Evolutionary conservation across 2,113 vertebrate species (phyloP), one percentile per base, ranked within the genome.

Genomic region (Mugil cephalus): DNA sequence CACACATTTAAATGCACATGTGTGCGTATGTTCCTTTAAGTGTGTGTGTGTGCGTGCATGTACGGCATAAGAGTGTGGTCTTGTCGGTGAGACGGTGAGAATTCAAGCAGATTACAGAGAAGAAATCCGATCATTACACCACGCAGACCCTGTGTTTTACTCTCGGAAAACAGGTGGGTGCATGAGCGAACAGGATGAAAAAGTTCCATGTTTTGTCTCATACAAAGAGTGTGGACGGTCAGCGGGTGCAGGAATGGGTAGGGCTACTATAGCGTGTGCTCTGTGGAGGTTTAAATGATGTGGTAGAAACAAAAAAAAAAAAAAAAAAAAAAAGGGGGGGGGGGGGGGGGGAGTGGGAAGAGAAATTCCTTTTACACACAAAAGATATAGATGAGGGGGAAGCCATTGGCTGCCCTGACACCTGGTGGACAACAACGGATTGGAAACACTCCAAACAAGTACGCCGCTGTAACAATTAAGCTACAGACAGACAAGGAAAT

Each of bases 81-180:
- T 74, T 69, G 85, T 63, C 86, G 79, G 79, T 73, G 87, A 86
- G 82, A 87, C 79, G 66, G 86, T 88, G 87, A 91, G 89, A 89
- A 89, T 87, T 84, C 73, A 82, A 74, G 83, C 75, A 93, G 93
- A 94, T 94, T 94, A 94, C 91, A 93, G 93, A 93, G 92, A 53
- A 93, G 89, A 88, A 92, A 91, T 90, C 50, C 80, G 13, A 91
- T 93, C 90, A 93, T 93, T 93, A 93, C 76, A 54, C 74, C 83
- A 79, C 74, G 70, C 85, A 85, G 83, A 91, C 82, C 88, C 91
- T 92, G 89, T 93, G 89, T 91, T 94, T 92, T 92, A 88, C 78
- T 81, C 61, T 11, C 43, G 66, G 52, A 90, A 94, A 94, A 91
- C 93, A 94, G 93, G 89, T 92, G 92, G 89, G 86, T 69, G 48